Evolutionary conservation across 2,888 invertebrate species (phyloP), one percentile per base, ranked within the genome.

Genomic region (Hecatera dysodea): DNA sequence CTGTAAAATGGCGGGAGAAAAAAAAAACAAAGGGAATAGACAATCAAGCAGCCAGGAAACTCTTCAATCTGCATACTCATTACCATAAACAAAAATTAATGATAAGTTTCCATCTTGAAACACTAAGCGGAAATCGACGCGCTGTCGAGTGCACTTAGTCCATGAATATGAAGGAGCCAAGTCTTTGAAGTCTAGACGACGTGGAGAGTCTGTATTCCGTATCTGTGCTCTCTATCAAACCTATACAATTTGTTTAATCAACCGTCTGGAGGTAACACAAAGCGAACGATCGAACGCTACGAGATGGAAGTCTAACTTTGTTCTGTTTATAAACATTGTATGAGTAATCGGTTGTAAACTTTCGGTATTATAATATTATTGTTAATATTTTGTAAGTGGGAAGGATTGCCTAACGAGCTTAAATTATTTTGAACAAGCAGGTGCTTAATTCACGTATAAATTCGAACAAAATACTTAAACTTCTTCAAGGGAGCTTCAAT

Each of bases 191-290:
- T 85, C 82, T 82, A 82, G 82, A 85, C 82, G 65, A 60, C 48
- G 72, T 82, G 80, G 68, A 79, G 85, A 65, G 68, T 79, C 80
- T 73, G 63, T 63, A 67, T 57, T 52, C 29, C 15, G 70, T 81
- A 73, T 82, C 71, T 71, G 53, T 52, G 71, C 55, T 75, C 72
- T 66, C 72, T 67, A 82, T 82, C 83, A 82, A 82, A 82, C 66
- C 85, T 80, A 80, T 75, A 82, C 83, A 82, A 75, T 78, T 72
- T 71, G 66, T 84, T 82, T 82, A 82, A 85, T 82, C 80, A 82
- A 75, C 67, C 75, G 85, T 85, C 82, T 82, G 72, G 65, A 78
- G 82, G 67, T 72, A 78, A 42, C 50, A 67, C 63, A 64, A 64
- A 82, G 79, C 62, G 64, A 17, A 52, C 55, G 56, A 79, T 78